A percentile compares a stretch with the other conserved stretches of the same genome.
These are phyloP conservation scores for Gulo gulo DNA, from an alignment of 2,113 vertebrate species.

Conservation along the genomic window DNA sequence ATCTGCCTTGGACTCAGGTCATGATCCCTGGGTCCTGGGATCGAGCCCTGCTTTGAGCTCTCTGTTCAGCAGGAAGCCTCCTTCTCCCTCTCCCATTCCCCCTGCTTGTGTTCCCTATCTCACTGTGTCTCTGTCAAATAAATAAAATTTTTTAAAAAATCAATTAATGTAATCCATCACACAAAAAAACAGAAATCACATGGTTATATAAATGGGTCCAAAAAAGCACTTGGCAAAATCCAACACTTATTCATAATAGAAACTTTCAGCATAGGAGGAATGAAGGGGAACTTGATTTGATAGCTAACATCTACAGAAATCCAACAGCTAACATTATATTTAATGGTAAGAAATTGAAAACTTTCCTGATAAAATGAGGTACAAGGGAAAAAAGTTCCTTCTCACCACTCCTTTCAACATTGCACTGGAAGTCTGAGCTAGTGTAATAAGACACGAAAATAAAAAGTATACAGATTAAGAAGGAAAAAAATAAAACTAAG, in stretches of 20 bases:
- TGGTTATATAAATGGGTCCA: background rate
- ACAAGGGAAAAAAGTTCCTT: background rate
- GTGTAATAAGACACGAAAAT: background rate
- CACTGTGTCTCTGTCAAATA: too few species aligned
- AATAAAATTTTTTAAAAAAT: too few species aligned
- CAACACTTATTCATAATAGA: background rate
- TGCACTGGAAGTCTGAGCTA: background rate
- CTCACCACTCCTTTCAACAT: background rate
- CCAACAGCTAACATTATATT: background rate
- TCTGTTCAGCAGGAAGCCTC: too few species aligned
- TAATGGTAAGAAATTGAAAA: background rate
- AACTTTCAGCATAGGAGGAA: background rate
- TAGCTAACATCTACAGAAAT: background rate
- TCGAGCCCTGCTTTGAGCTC: too few species aligned
- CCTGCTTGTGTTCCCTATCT: too few species aligned
- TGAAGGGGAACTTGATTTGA: background rate
- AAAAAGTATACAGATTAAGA: background rate
- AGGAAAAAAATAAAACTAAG: background rate
- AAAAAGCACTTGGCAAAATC: background rate
- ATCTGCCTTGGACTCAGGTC: too few species aligned
- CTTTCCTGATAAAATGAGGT: background rate
- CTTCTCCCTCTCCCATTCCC: too few species aligned
- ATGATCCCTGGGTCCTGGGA: too few species aligned
- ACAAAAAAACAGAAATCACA: background rate
- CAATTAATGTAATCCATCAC: background rate